Evolutionary conservation across 2,797 vertebrate species (phyloP).

Genomic region (Hemibagrus guttatus): DNA sequence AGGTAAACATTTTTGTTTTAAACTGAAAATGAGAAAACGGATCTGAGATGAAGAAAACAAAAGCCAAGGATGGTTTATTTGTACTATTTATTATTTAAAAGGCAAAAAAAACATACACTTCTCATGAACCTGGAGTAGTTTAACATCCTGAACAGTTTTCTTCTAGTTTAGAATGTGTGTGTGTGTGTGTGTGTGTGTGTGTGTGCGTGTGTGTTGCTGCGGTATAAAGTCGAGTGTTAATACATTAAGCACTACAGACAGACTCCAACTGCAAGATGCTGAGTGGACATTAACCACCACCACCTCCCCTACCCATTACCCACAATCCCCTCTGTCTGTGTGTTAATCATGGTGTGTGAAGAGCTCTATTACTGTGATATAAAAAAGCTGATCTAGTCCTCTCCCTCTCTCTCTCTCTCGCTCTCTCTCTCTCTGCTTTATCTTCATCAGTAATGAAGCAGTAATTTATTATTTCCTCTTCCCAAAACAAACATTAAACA

Average conservation of each 20-base stretch:
- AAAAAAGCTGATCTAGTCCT: conserved; percentile 7
- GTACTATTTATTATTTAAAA: no score
- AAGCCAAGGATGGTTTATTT: not conserved
- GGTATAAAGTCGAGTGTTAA: conserved; percentile 56
- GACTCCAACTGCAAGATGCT: conserved; percentile 72
- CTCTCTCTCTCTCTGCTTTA: not conserved
- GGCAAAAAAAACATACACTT: not conserved
- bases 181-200: conserved; percentile 14
- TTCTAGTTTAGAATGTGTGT: not conserved
- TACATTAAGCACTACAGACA: conserved; percentile 72
- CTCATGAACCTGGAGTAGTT: not conserved
- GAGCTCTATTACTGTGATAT: not conserved
- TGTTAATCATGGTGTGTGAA: conserved; percentile 24
- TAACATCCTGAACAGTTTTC: not conserved
- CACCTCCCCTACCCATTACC: conserved; percentile 15
- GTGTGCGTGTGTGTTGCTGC: conserved; percentile 13
- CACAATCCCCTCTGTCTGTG: conserved; percentile 15
- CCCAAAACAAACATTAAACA: no score
- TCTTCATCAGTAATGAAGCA: not conserved
- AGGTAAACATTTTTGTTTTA: not conserved
- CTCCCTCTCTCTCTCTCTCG: not conserved
- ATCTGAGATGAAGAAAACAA: not conserved
- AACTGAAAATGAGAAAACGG: not conserved
- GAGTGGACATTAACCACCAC: conserved; percentile 62
- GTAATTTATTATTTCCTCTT: not conserved